Evolutionary conservation across 2,888 invertebrate species (phyloP), one percentile per base, ranked within the genome.

Genomic region (Melanargia galathea): DNA sequence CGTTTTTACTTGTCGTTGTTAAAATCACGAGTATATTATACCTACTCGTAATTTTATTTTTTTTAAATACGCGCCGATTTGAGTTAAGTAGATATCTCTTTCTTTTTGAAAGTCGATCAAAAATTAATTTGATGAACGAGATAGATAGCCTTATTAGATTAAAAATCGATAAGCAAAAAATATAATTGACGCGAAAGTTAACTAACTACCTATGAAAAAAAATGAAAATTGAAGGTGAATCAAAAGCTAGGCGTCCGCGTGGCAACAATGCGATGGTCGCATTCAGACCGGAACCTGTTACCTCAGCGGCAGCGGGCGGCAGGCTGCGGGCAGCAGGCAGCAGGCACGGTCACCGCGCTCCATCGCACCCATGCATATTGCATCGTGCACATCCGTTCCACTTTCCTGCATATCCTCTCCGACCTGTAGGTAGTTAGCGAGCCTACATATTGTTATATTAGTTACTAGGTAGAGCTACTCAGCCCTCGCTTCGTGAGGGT

Each of bases 331-430:
- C 6, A 8, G 30, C 30, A n/a, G n/a, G n/a, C n/a, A n/a, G n/a
- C n/a, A n/a, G n/a, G 64, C 76, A 71, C 78, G 81, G 82, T 81
- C 84, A 82, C 79, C 79, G 76, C 82, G 83, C 84, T 76, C 73
- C 79, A 82, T 73, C 81, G 79, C 75, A 72, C 72, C 72, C 69
- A 73, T 75, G 76, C 75, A 76, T 74, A 75, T 72, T 72, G 82
- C 82, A 80, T 74, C 69, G 79, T 78, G 80, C 78, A 78, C 85
- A 87, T 89, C 88, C 89, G 90, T 86, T 87, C 87, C 80, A 88
- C 85, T 87, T 89, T 84, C 84, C 80, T 79, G 55, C 62, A 68
- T 65, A 66, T 70, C 70, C 70, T 70, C 63, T 65, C 45, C 60
- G 54, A 54, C 64, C 35, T 60, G 59, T 43, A 59, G 48, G 49